These are phyloP conservation scores for Dendrocopos noguchii DNA, from an alignment of 2,113 vertebrate genomes.

Conservation along the genomic window DNA sequence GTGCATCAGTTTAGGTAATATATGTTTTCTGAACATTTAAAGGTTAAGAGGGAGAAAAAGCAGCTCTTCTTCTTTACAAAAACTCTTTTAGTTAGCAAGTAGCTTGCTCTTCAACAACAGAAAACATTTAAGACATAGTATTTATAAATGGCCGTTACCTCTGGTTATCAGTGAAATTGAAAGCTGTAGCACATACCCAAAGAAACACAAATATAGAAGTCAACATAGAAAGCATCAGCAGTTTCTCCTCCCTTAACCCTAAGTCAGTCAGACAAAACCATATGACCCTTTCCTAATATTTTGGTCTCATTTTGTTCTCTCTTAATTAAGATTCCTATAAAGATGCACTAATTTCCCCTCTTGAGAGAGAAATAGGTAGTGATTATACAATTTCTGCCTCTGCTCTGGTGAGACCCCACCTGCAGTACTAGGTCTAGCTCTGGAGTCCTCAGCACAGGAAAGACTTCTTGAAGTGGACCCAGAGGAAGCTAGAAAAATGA, in stretches of 20 bases:
- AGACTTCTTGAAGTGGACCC: too few relatives aligned
- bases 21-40: neutral
- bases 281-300: rapidly evolving
- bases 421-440: neutral
- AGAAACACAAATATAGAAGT: neutral
- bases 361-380: neutral
- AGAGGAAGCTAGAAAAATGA: too few relatives aligned
- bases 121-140: neutral
- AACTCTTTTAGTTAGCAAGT: too few relatives aligned
- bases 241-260: neutral
- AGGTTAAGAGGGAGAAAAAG: neutral
- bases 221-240: neutral
- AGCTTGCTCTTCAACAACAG: neutral
- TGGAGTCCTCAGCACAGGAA: too few relatives aligned
- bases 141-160: neutral
- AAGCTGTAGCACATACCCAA: neutral
- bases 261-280: neutral
- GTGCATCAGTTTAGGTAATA: neutral
- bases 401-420: too few relatives aligned
- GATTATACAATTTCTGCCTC: neutral
- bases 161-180: neutral
- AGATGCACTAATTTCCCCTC: neutral
- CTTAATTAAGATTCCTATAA: neutral
- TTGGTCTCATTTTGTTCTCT: neutral
- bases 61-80: neutral